A percentile compares a stretch with the other conserved stretches of the same genome.
phyloP scores from a whole-genome alignment of 2,113 vertebrate species.

The Alligator mississippiensis region DNA sequence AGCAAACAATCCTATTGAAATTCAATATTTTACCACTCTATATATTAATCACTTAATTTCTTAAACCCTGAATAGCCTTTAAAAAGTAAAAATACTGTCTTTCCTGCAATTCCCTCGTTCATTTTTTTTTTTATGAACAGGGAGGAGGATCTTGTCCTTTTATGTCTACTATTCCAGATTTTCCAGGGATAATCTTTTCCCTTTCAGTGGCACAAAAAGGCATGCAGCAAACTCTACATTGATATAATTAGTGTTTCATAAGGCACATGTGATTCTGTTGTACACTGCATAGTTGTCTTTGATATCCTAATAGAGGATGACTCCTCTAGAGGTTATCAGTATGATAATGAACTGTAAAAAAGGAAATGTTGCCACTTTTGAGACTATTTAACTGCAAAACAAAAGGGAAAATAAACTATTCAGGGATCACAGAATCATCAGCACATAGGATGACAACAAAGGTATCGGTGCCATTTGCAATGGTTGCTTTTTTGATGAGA shows the following conservation, averaged over 20 bases:
- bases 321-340: fast-evolving
- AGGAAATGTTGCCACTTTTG: background rate
- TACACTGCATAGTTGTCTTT: background rate
- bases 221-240: background rate
- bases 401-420: background rate
- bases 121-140: background rate
- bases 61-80: background rate
- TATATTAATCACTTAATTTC: slow-evolving; percentile 5
- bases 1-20: slow-evolving; percentile 44
- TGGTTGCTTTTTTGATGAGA: background rate
- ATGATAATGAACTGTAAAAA: background rate
- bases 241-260: slow-evolving; percentile 17
- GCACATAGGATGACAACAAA: background rate
- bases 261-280: background rate
- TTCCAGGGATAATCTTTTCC: background rate
- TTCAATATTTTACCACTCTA: slow-evolving; percentile 4
- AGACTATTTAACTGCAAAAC: background rate
- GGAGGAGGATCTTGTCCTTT: slow-evolving; percentile 2
- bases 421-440: background rate
- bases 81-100: slow-evolving; percentile 1
- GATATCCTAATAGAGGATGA: background rate
- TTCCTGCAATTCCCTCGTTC: background rate
- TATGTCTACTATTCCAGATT: background rate
- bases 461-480: background rate
- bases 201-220: background rate